Conservation (phyloP, 2,888 invertebrate genomes). For the Volucella bombylans region DNA sequence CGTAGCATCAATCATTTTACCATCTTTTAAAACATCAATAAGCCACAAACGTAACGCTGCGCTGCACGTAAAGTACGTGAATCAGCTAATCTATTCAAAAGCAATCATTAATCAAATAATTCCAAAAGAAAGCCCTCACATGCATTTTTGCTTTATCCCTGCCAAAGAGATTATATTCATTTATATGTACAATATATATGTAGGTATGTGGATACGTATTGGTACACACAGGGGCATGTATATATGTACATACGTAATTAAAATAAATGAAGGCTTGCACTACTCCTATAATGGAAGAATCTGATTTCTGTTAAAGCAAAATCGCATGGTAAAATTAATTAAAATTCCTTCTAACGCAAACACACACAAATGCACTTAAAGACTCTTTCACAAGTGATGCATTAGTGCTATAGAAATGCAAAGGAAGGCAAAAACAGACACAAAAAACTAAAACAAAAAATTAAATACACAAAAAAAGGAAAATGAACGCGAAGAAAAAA, state of each 20-base stretch:
- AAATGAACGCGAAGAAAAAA: constrained; percentile 6
- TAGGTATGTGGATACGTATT: no score
- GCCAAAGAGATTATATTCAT: no score
- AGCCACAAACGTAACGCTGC: no score
- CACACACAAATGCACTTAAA: constrained; percentile 32
- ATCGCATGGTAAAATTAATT: constrained; percentile 68
- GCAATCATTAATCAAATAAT: no score
- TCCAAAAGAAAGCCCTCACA: no score
- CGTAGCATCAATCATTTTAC: no score
- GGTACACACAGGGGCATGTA: no score
- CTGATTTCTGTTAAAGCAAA: constrained; percentile 63
- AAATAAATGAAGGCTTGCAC: constrained; percentile 21
- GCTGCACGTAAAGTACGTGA: no score
- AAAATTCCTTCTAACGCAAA: constrained; percentile 68
- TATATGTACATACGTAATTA: neutral
- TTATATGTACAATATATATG: no score
- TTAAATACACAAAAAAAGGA: constrained; percentile 28
- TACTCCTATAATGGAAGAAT: constrained; percentile 34
- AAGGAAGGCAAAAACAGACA: constrained; percentile 32
- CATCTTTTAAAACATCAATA: no score
- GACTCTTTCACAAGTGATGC: constrained; percentile 62
- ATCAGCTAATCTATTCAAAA: no score
- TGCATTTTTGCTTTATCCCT: no score
- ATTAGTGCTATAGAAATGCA: constrained; percentile 57
- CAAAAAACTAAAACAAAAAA: constrained; percentile 21